Evolutionary conservation across 2,888 invertebrate genomes (phyloP).

Genomic region (Proisotoma minuta): DNA sequence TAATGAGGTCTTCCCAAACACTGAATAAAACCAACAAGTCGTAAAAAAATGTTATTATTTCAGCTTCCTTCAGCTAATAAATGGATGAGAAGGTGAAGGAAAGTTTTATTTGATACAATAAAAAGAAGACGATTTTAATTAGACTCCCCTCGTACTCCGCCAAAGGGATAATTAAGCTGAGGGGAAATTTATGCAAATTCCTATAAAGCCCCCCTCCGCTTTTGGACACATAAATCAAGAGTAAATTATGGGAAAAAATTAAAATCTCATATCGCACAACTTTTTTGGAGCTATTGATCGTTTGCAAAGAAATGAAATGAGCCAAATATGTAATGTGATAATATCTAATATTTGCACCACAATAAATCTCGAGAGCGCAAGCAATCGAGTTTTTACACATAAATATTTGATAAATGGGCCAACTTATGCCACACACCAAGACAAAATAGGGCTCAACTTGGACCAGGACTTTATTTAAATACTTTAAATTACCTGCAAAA

Average conservation of each 20-base stretch:
- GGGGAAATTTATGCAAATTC: slow-evolving; percentile 47
- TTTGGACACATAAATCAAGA: slow-evolving; percentile 47
- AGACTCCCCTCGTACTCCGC: slow-evolving; percentile 46
- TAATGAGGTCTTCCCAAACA: not conserved
- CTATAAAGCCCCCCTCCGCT: slow-evolving; percentile 42
- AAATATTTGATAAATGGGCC: slow-evolving; percentile 1
- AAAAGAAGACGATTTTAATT: slow-evolving; percentile 46
- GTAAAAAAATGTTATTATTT: too few relatives aligned
- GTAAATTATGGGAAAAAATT: slow-evolving; percentile 42
- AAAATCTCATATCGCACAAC: slow-evolving; percentile 12
- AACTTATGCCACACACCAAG: slow-evolving; percentile 1
- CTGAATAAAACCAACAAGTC: slow-evolving; percentile 3
- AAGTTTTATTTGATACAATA: slow-evolving; percentile 10
- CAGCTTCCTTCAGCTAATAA: too few relatives aligned
- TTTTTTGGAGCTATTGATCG: too few relatives aligned
- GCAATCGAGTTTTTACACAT: not conserved
- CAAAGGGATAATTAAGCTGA: slow-evolving; percentile 47
- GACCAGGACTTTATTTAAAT: not conserved
- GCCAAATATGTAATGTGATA: too few relatives aligned
- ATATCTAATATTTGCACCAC: not conserved
- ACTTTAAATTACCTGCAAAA: not conserved
- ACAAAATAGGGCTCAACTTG: not conserved
- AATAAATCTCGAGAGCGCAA: slow-evolving; percentile 2
- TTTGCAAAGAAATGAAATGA: too few relatives aligned
- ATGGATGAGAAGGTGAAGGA: slow-evolving; percentile 7